A percentile compares a stretch with the other conserved stretches of the same genome.
Conservation (phyloP, 1,140 invertebrate genomes). For the Adoxophyes honmai region DNA sequence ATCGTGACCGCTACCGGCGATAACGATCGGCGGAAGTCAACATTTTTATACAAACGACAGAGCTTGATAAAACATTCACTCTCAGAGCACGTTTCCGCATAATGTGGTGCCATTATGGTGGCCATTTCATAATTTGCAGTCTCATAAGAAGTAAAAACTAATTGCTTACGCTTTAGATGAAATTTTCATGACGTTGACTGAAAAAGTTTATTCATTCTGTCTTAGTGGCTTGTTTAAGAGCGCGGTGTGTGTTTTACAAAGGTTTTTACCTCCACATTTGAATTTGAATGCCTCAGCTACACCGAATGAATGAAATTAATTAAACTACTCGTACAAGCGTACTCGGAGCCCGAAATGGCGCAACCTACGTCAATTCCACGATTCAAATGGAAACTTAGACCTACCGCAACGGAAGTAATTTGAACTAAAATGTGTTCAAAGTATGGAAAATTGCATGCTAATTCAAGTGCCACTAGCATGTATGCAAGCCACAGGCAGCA, state of each 20-base stretch:
- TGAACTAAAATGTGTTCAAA: conserved; percentile 34
- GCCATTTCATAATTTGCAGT: conserved; percentile 12
- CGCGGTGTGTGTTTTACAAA: not conserved
- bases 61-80: conserved; percentile 12
- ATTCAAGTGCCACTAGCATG: conserved; percentile 44
- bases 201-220: too few species aligned
- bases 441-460: conserved; percentile 52
- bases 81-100: conserved; percentile 4
- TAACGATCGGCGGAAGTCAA: not conserved
- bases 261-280: not conserved
- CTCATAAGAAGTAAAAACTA: conserved; percentile 2
- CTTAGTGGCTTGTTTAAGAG: not conserved
- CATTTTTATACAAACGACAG: conserved; percentile 3
- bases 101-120: conserved; percentile 8
- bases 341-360: not conserved
- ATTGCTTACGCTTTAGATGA: too few species aligned
- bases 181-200: too few species aligned
- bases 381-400: conserved; percentile 24
- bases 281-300: not conserved
- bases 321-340: not conserved
- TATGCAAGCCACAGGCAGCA: conserved; percentile 21
- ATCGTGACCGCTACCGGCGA: not conserved
- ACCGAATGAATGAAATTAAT: not conserved
- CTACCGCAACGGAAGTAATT: conserved; percentile 19
- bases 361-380: conserved; percentile 16